Evolutionary conservation across 2,113 vertebrate genomes (phyloP), one percentile per base, ranked within the genome.

Genomic region (Argyrosomus japonicus): DNA sequence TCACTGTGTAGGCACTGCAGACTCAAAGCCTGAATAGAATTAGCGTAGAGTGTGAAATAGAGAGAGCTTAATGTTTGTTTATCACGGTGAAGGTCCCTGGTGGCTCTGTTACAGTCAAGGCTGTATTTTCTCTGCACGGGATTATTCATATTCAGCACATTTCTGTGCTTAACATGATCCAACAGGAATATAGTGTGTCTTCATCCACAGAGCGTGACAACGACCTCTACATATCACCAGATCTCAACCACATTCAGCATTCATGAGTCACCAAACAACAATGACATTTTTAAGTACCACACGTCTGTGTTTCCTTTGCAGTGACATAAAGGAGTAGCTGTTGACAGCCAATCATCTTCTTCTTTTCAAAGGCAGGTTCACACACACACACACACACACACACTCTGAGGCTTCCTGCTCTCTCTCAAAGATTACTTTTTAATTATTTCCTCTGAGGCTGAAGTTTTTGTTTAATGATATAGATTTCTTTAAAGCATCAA

Each of bases 391-490:
- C 29, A 50, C 21, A 2, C 32, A 1, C 4, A 1, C 15, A 32
- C 7, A 1, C 71, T 36, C 65, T 36, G 10, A 64, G 17, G 32
- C 27, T 40, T 54, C 23, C 45, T 69, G 14, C 47, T 36, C 64
- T 73, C 36, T 51, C 61, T 57, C 23, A n/a, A 47, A 45, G 25
- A 36, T 50, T 61, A 19, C 19, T 74, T 76, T 75, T 77, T 77
- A 74, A 83, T 88, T 77, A 69, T 83, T 73, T 83, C 73, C 73
- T 27, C 21, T n/a, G 62, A 65, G 83, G 80, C 51, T 43, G 11
- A 29, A 40, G 43, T 50, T 86, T 86, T 29, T 11, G 4, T 67
- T 68, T 53, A 21, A 65, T 75, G 47, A 63, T 64, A 70, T 70
- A 54, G 45, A 68, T 77, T 77, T 77, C 5, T 74, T 61, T 27